phyloP scores from a whole-genome alignment of 2,888 invertebrate species.

The Megamerina dolium region DNA sequence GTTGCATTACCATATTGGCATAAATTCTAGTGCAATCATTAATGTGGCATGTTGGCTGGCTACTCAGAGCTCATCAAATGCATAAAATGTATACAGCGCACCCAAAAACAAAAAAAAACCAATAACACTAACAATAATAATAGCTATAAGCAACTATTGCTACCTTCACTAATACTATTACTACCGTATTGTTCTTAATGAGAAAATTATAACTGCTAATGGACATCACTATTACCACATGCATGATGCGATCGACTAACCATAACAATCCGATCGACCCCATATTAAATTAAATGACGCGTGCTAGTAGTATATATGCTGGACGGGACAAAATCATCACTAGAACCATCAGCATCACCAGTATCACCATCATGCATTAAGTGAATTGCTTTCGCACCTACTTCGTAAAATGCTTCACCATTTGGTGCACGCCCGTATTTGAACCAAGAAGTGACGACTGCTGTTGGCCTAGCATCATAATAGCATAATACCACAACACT shows the following conservation, averaged over 20 bases:
- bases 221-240: too few relatives aligned
- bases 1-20: constrained; percentile 44
- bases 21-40: too few relatives aligned
- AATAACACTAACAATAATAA: constrained; percentile 8
- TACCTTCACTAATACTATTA: constrained; percentile 18
- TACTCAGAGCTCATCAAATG: constrained; percentile 14
- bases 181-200: constrained; percentile 32
- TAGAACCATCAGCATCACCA: constrained; percentile 1
- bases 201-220: constrained; percentile 40
- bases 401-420: constrained; percentile 20
- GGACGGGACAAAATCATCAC: too few relatives aligned
- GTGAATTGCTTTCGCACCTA: constrained; percentile 24
- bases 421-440: neutral
- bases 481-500: too few relatives aligned
- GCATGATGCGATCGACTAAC: constrained; percentile 10
- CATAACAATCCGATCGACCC: constrained; percentile 20
- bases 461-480: too few relatives aligned
- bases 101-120: neutral
- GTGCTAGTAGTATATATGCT: too few relatives aligned
- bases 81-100: constrained; percentile 1
- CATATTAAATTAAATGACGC: constrained; percentile 14
- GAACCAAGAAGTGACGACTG: neutral
- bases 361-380: neutral
- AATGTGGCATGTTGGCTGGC: too few relatives aligned
- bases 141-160: neutral